These are phyloP conservation scores for Cantharis rustica DNA, from an alignment of 2,888 invertebrate species.

Conservation along the genomic window DNA sequence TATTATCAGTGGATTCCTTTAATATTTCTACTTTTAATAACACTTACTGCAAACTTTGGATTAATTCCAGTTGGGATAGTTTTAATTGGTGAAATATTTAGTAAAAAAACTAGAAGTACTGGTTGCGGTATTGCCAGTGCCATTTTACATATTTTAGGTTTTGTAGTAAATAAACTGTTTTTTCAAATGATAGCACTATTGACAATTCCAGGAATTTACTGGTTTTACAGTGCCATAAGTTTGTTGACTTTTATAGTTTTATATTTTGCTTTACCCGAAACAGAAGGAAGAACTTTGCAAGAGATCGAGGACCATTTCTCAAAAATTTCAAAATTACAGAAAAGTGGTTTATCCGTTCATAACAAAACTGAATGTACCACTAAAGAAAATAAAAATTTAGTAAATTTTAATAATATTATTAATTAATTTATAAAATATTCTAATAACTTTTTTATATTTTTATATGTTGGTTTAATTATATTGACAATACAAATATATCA, in stretches of 20 bases:
- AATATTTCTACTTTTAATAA: conserved; percentile 69
- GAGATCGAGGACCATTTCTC: conserved; percentile 75
- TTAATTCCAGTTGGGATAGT: conserved; percentile 72
- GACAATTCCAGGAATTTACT: conserved; percentile 73
- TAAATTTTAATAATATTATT: neutral
- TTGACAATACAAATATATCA: too few species aligned
- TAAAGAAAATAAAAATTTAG: neutral
- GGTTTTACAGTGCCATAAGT: conserved; percentile 69
- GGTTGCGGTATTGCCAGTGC: conserved; percentile 76
- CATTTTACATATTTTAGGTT: conserved; percentile 75
- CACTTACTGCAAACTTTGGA: conserved; percentile 70
- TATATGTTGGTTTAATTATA: too few species aligned
- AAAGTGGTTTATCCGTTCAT: neutral
- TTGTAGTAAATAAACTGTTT: conserved; percentile 75
- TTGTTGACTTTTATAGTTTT: conserved; percentile 66
- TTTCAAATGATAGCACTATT: conserved; percentile 66
- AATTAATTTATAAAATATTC: too few species aligned
- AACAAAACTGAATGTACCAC: neutral
- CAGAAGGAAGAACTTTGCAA: conserved; percentile 74
- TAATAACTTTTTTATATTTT: too few species aligned
- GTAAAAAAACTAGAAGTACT: conserved; percentile 68
- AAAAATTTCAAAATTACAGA: conserved; percentile 59
- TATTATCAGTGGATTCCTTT: conserved; percentile 70
- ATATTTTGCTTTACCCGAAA: conserved; percentile 77
- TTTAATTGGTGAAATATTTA: conserved; percentile 77